Evolutionary conservation across 1,140 invertebrate species (phyloP).

Genomic region (Panagrolaimus sp.): DNA sequence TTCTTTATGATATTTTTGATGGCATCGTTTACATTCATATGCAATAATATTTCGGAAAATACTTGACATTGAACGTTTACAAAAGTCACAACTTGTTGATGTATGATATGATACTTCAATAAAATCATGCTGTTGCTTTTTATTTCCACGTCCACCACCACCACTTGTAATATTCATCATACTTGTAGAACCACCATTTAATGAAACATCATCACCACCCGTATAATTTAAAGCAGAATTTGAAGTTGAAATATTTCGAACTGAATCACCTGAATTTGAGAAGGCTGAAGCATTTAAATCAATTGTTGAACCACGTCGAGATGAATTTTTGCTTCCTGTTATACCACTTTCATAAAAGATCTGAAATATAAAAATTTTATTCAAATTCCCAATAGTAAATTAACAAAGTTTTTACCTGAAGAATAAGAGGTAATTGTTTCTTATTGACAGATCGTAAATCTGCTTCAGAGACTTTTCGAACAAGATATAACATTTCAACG

Average conservation of each 20-base stretch:
- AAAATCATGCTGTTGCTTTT: constrained; percentile 71
- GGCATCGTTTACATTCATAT: constrained; percentile 67
- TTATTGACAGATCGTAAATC: constrained; percentile 11
- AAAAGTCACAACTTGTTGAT: constrained; percentile 92
- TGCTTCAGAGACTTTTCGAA: constrained; percentile 1
- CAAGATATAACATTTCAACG: constrained; percentile 3
- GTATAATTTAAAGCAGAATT: not conserved
- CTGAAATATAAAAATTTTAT: too few relatives aligned
- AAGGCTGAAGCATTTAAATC: constrained; percentile 11
- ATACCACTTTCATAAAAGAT: not conserved
- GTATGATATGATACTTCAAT: constrained; percentile 91
- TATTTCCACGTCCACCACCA: not conserved
- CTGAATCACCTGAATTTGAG: constrained; percentile 12
- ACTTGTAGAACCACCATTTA: not conserved
- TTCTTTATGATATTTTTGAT: constrained; percentile 16
- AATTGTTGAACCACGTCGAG: not conserved
- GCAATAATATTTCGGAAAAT: constrained; percentile 91
- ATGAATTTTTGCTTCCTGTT: constrained; percentile 9
- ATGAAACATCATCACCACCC: constrained; percentile 3
- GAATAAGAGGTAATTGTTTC: not conserved
- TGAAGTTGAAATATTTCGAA: constrained; percentile 6
- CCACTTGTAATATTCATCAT: not conserved
- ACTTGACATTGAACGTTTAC: constrained; percentile 89
- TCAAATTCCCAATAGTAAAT: too few relatives aligned
- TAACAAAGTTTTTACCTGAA: not conserved